Percentiles rank a stretch among this genome's conserved stretches.
phyloP scores from a whole-genome alignment of 2,113 vertebrate species.

The Labrus mixtus region DNA sequence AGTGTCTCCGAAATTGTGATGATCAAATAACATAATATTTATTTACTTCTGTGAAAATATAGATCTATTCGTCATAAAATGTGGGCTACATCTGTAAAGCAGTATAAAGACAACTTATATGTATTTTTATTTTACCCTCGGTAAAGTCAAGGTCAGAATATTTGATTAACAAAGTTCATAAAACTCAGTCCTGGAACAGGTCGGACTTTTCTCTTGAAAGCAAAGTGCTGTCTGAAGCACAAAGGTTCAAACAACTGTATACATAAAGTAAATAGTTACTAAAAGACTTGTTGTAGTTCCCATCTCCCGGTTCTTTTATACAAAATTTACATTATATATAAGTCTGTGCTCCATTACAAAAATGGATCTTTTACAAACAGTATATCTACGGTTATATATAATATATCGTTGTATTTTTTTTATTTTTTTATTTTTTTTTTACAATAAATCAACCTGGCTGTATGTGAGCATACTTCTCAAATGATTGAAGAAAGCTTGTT shows the following conservation, averaged over 20 bases:
- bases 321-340: slow-evolving; percentile 90
- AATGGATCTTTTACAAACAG: slow-evolving; percentile 79
- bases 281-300: slow-evolving; percentile 84
- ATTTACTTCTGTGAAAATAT: slow-evolving; percentile 97
- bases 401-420: slow-evolving; percentile 67
- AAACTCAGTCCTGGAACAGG: slow-evolving; percentile 91
- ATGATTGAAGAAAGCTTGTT: slow-evolving; percentile 62
- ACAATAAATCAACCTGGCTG: slow-evolving; percentile 65
- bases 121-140: slow-evolving; percentile 81
- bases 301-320: slow-evolving; percentile 75
- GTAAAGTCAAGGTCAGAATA: slow-evolving; percentile 90
- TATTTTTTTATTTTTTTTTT: slow-evolving; percentile 4
- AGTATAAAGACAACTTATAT: slow-evolving; percentile 90
- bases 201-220: slow-evolving; percentile 88
- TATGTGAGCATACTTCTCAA: slow-evolving; percentile 43
- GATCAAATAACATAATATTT: slow-evolving; percentile 90
- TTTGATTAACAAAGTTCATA: slow-evolving; percentile 91
- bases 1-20: slow-evolving; percentile 87
- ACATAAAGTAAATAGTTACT: slow-evolving; percentile 76
- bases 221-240: slow-evolving; percentile 88
- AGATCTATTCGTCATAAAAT: slow-evolving; percentile 91
- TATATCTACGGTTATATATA: slow-evolving; percentile 79
- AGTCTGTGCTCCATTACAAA: slow-evolving; percentile 82
- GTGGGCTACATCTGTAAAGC: slow-evolving; percentile 69
- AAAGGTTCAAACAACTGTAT: slow-evolving; percentile 40